Conservation (phyloP, 1,140 invertebrate species). For the Drosophila mojavensis region DNA sequence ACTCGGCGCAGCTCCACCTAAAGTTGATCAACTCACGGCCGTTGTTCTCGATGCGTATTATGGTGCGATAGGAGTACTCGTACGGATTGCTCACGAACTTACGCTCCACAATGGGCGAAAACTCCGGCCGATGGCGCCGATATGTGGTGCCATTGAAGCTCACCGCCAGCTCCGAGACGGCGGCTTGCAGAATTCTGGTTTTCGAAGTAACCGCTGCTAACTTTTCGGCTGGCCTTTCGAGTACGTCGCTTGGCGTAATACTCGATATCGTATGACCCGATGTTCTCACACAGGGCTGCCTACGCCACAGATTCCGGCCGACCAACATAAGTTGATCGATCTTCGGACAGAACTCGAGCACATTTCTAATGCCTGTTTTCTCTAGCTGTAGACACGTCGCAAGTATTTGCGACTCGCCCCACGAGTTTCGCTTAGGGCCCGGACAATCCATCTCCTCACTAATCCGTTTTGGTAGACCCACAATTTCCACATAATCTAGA, state of each 20-base stretch:
- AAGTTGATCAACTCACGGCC: constrained; percentile 42
- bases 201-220: neutral
- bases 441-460: neutral
- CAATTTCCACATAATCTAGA: neutral
- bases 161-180: constrained; percentile 11
- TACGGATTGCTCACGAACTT: constrained; percentile 64
- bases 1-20: constrained; percentile 42
- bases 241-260: neutral
- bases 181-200: neutral
- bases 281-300: neutral
- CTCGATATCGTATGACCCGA: constrained; percentile 18
- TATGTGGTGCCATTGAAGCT: constrained; percentile 61
- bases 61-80: constrained; percentile 41
- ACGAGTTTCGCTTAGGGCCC: neutral
- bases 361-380: constrained; percentile 17
- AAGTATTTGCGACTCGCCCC: constrained; percentile 8
- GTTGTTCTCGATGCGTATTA: constrained; percentile 65
- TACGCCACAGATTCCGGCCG: constrained; percentile 8
- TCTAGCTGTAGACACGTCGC: neutral
- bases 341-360: constrained; percentile 48
- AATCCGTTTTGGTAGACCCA: neutral
- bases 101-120: constrained; percentile 45
- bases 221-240: neutral
- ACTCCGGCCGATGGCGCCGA: constrained; percentile 26
- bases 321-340: constrained; percentile 40